Evolutionary conservation across 2,888 invertebrate genomes (phyloP), one percentile per base, ranked within the genome.

Genomic region (Parelbella ahira): DNA sequence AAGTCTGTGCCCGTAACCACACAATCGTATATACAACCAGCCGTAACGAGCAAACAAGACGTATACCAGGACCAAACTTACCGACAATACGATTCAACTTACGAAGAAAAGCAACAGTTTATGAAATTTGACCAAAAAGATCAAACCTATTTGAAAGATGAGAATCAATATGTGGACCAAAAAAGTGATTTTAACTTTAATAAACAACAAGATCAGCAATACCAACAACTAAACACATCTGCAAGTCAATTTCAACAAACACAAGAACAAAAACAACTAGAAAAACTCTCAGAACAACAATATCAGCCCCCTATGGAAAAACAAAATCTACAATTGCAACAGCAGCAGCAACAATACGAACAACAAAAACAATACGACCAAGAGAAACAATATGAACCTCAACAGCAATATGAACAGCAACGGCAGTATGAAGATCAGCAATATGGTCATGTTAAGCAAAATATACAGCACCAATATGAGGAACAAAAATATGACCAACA

Each of bases 1-100:
- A 80, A 77, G 57, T 65, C 76, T 46, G 61, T 78, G 53, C 67
- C 75, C 56, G 68, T 74, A 46, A 74, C 70, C 36, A 60, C 69
- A 49, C 57, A 76, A 34, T 68, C 76, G 45, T 76, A 72, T 58
- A 68, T 76, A 60, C 75, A 80, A 61, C 71, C 70, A 4, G 63
- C 75, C 39, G 63, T 74, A 10, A 70, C 70, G 1, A 78, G 57
- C 36, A 76, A 75, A 51, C 70, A 73, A 63, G 75, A 79, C 21
- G 37, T 15, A 39, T 45, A 45, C 50, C 63, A 64, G 25, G 68
- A 68, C 47, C 64, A 69, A 52, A 73, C 49, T 53, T 73, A 70
- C 61, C 64, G 68, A 44, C 68, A 73, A 47, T 69, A 65, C 45
- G 71, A 77, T 54, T 53, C 50, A 25, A 64, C 64, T 21, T 69